Evolutionary conservation across 2,888 invertebrate genomes (phyloP).

Genomic region (Drosophila mimica): DNA sequence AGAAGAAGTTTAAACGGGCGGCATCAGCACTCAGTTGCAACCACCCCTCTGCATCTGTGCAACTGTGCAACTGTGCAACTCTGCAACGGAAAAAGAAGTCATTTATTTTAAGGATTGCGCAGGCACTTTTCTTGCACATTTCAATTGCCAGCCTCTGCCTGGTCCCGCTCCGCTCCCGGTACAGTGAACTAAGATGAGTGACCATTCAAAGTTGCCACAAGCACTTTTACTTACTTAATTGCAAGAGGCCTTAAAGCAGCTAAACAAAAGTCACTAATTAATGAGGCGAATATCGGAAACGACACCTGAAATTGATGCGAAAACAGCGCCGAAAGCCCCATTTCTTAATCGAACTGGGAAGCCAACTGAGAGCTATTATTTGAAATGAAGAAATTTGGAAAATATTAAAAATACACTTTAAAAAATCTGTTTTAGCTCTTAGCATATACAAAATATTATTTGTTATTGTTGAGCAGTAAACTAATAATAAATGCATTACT

Average conservation of each 20-base stretch:
- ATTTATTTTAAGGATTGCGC: slow-evolving; percentile 73
- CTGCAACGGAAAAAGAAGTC: slow-evolving; percentile 74
- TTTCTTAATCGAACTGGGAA: neutral
- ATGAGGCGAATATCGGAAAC: neutral
- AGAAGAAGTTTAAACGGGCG: slow-evolving; percentile 9
- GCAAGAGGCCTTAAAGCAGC: neutral
- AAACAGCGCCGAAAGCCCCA: neutral
- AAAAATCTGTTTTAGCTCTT: neutral
- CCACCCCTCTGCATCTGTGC: neutral
- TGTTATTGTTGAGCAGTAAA: neutral
- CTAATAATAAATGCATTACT: neutral
- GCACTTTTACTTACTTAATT: slow-evolving; percentile 6
- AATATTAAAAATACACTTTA: neutral
- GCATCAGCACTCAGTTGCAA: slow-evolving; percentile 29
- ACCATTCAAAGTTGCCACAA: neutral
- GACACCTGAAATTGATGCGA: neutral
- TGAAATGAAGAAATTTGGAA: neutral
- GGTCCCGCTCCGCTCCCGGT: neutral
- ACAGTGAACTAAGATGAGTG: slow-evolving; percentile 16
- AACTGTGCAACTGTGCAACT: slow-evolving; percentile 61
- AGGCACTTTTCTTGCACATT: slow-evolving; percentile 62
- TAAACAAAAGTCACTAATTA: neutral
- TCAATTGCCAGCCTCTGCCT: slow-evolving; percentile 1
- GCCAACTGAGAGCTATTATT: neutral
- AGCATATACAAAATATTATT: neutral